Percentiles rank a stretch among this genome's conserved stretches.
phyloP scores from a whole-genome alignment of 2,888 invertebrate species.

The Teleiodes luculella region DNA sequence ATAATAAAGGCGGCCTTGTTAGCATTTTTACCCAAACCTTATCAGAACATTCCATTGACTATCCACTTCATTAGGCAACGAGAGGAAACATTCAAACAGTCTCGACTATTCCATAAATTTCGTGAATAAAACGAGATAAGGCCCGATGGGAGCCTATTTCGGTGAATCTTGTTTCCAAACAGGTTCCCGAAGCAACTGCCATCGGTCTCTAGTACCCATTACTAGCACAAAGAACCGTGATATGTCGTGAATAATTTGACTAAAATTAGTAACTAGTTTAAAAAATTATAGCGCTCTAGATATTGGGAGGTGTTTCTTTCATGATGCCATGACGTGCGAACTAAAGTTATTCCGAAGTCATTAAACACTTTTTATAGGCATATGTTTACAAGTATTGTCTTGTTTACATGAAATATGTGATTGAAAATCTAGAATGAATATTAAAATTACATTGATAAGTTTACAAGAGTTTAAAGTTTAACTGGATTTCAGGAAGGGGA shows the following conservation, averaged over 20 bases:
- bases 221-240: neutral
- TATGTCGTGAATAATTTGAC: neutral
- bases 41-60: neutral
- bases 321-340: neutral
- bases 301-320: too few relatives aligned
- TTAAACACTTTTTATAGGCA: neutral
- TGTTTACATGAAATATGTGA: too few relatives aligned
- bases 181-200: neutral
- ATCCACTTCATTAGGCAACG: neutral
- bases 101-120: constrained; percentile 12
- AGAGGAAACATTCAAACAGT: constrained; percentile 6
- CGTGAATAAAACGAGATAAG: constrained; percentile 17
- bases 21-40: neutral
- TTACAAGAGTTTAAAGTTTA: too few relatives aligned
- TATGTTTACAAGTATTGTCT: too few relatives aligned
- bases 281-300: neutral
- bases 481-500: too few relatives aligned
- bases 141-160: constrained; percentile 5
- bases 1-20: too few relatives aligned
- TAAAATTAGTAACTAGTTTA: constrained; percentile 13
- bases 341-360: neutral
- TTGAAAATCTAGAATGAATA: too few relatives aligned
- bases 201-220: too few relatives aligned
- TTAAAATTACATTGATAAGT: too few relatives aligned
- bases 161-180: neutral